phyloP scores from a whole-genome alignment of 2,888 invertebrate genomes.

The Oscheius sp. region DNA sequence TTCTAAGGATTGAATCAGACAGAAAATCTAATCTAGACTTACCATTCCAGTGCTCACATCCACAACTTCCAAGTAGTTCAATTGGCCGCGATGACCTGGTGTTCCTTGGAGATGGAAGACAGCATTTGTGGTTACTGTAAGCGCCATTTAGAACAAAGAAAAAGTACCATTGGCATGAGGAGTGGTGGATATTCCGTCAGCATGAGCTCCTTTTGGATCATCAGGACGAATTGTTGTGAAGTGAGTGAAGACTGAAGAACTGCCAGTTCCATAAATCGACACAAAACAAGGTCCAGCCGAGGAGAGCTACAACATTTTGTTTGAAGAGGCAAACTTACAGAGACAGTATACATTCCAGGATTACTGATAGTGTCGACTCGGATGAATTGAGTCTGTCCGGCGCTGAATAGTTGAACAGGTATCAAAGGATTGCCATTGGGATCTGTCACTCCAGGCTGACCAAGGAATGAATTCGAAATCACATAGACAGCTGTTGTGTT shows the following conservation, averaged over 20 bases:
- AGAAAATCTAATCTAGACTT: neutral
- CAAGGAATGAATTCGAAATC: conserved; percentile 37
- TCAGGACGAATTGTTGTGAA: conserved; percentile 36
- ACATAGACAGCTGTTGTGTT: conserved; percentile 50
- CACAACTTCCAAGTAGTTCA: conserved; percentile 50
- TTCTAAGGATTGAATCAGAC: conserved; percentile 5
- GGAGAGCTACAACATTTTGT: neutral
- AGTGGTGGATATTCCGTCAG: conserved; percentile 35
- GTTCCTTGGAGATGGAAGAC: conserved; percentile 41
- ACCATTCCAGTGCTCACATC: conserved; percentile 26
- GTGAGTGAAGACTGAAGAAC: conserved; percentile 47
- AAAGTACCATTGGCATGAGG: conserved; percentile 37
- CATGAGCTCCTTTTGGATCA: conserved; percentile 45
- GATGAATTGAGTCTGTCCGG: conserved; percentile 6
- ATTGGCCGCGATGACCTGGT: conserved; percentile 34
- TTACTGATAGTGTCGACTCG: neutral
- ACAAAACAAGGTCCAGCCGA: conserved; percentile 47
- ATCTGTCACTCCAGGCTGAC: conserved; percentile 35
- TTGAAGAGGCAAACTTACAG: neutral
- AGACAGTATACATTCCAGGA: neutral
- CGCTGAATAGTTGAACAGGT: neutral
- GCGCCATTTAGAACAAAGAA: neutral
- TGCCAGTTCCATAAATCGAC: conserved; percentile 48
- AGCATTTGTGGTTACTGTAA: conserved; percentile 29
- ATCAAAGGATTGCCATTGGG: conserved; percentile 32